Evolutionary conservation across 2,888 invertebrate genomes (phyloP), one percentile per base, ranked within the genome.

Genomic region (Cataglyphis livida): DNA sequence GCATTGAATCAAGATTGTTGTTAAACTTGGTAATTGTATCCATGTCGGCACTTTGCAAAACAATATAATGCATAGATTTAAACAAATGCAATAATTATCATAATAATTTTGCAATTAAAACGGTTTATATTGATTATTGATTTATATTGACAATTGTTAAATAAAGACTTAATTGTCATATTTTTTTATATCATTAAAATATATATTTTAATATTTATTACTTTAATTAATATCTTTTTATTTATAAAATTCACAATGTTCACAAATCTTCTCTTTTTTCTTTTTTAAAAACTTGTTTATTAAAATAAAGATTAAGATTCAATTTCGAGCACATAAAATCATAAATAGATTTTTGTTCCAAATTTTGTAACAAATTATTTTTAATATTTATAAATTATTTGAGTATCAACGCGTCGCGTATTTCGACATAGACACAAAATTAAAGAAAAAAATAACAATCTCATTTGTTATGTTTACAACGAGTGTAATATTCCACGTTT

Each of bases 401-500:
- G 48, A 18, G 5, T 71, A 12, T 41, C 18, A 25, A 65, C 10
- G 6, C 28, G 3, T 1, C 12, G 38, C 12, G 9, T 15, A 15
- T 54, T 59, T 38, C 1, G 10, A 41, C 38, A 3, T 25, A 18
- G 35, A 25, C 3, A 38, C 9, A 12, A 73, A 73, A 73, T 73
- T 41, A 28, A 18, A 0, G 18, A 61, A 28, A 18, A 2, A 61
- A 41, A 61, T 73, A 48, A 48, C 48, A 73, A 61, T 41, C n/a
- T 73, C 12, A 12, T n/a, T 25, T 28, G 12, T 4, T 0, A 21
- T 0, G 18, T 28, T 57, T 57, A 18, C 38, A 3, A 21, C 41
- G 41, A 7, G 32, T 18, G 35, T 75, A 51, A 41, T 15, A 15
- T 28, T 62, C n/a, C 54, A 21, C 57, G 70, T 68, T 84, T 83